Evolutionary conservation across 2,797 vertebrate genomes (phyloP).

Genomic region (Simalia tracyae): DNA sequence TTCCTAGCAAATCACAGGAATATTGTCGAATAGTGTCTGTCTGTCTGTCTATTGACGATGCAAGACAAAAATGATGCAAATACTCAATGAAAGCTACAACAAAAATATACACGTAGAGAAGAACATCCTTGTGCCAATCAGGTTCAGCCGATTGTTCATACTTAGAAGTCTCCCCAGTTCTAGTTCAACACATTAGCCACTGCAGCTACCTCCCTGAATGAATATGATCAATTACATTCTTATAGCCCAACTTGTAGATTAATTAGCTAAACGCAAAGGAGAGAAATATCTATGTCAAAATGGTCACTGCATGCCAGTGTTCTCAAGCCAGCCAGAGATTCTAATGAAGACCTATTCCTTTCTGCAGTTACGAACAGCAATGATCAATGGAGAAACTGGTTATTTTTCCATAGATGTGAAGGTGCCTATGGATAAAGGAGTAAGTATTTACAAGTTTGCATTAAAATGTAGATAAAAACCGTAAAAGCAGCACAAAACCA

Average conservation of each 20-base stretch:
- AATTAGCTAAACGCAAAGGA: conserved; percentile 13
- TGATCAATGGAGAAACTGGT: conserved; percentile 93
- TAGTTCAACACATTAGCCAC: not conserved
- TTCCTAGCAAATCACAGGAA: not conserved
- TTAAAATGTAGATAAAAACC: not conserved
- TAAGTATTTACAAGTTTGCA: conserved; percentile 70
- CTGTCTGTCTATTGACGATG: not conserved
- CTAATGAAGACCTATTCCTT: conserved; percentile 48
- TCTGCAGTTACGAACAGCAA: conserved; percentile 89
- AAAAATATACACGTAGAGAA: not conserved
- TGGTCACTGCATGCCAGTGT: not conserved
- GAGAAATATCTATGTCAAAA: not conserved
- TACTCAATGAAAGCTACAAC: not conserved
- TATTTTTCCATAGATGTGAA: conserved; percentile 87
- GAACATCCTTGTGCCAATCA: not conserved
- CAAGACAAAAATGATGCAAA: not conserved
- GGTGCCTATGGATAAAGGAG: conserved; percentile 90
- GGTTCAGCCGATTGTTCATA: not conserved
- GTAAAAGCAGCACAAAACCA: not conserved
- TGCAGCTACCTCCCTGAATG: not conserved
- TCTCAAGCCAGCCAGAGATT: not conserved
- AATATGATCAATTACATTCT: conserved; percentile 17
- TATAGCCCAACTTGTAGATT: not conserved
- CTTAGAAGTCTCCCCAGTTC: not conserved
- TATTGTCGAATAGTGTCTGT: not conserved